Conservation (phyloP, 2,113 vertebrate genomes). For the Triplophysa dalaica region DNA sequence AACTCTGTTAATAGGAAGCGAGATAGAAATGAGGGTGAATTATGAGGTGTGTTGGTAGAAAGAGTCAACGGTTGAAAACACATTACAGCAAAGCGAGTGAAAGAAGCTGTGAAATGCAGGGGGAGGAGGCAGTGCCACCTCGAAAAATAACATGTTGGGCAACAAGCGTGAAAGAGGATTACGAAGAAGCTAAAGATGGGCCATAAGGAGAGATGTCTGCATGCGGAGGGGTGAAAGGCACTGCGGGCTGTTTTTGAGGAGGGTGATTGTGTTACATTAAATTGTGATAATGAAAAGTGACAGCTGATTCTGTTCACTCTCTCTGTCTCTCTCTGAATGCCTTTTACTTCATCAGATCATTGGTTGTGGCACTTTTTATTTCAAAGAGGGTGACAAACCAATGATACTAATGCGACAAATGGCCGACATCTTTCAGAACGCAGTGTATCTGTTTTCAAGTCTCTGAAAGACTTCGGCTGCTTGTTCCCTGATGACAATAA, state of each 20-base stretch:
- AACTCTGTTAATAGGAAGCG: conserved; percentile 14
- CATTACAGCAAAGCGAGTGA: background rate
- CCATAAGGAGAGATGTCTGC: background rate
- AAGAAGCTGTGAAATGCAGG: background rate
- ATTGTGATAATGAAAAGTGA: too few relatives aligned
- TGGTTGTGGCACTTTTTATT: conserved; percentile 24
- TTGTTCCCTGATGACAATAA: background rate
- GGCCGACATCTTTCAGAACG: conserved; percentile 24
- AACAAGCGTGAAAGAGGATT: conserved; percentile 24
- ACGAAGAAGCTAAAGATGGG: conserved; percentile 9
- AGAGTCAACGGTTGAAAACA: background rate
- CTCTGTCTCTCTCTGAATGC: background rate
- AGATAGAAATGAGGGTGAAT: conserved; percentile 19
- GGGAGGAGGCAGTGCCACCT: background rate
- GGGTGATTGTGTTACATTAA: background rate
- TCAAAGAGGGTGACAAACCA: conserved; percentile 1
- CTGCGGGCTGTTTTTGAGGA: conserved; percentile 3
- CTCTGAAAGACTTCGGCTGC: conserved; percentile 7
- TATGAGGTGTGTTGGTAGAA: conserved; percentile 18
- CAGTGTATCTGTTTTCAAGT: background rate
- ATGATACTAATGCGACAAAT: conserved; percentile 36
- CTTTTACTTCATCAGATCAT: conserved; percentile 39
- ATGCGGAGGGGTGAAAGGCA: background rate
- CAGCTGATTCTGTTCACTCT: background rate
- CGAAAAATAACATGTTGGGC: conserved; percentile 13